Evolutionary conservation across 2,888 invertebrate species (phyloP), one percentile per base, ranked within the genome.

Genomic region (Oxystoma pomonae): DNA sequence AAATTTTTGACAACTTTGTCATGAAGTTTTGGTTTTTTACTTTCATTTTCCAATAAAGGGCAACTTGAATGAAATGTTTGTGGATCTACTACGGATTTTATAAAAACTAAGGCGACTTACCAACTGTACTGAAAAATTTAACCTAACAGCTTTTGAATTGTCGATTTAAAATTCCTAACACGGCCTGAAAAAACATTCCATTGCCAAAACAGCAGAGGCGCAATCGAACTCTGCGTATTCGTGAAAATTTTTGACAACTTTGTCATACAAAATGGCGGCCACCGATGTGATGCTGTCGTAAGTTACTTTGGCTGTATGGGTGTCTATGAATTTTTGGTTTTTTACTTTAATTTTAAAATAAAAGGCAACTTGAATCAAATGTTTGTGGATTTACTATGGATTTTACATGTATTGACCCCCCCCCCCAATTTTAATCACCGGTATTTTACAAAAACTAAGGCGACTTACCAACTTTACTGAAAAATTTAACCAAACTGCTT

Each of bases 381-480:
- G 87, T 20, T 80, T 80, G 74, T 87, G 86, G 71, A 89, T 82
- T 53, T 86, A n/a, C n/a, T n/a, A n/a, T n/a, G n/a, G n/a, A n/a
- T n/a, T n/a, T n/a, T n/a, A n/a, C n/a, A n/a, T n/a, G n/a, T n/a
- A n/a, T n/a, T n/a, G n/a, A n/a, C n/a, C n/a, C n/a, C n/a, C n/a
- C n/a, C n/a, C n/a, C n/a, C n/a, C n/a, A n/a, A n/a, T n/a, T n/a
- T n/a, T n/a, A 12, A n/a, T 50, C n/a, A n/a, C n/a, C n/a, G 50
- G 9, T 50, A 9, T n/a, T 50, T 9, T n/a, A 50, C 50, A 50
- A 9, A 50, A 12, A 67, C 68, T 65, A 73, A 67, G 21, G 75
- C 65, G 60, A 78, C 69, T 66, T 77, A 84, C 84, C 78, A 53
- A 81, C 74, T 67, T 72, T 71, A 58, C 72, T 70, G 16, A 85